These are phyloP conservation scores for Alcedo quadribrachys DNA, from an alignment of 2,797 vertebrate genomes.

Conservation along the genomic window DNA sequence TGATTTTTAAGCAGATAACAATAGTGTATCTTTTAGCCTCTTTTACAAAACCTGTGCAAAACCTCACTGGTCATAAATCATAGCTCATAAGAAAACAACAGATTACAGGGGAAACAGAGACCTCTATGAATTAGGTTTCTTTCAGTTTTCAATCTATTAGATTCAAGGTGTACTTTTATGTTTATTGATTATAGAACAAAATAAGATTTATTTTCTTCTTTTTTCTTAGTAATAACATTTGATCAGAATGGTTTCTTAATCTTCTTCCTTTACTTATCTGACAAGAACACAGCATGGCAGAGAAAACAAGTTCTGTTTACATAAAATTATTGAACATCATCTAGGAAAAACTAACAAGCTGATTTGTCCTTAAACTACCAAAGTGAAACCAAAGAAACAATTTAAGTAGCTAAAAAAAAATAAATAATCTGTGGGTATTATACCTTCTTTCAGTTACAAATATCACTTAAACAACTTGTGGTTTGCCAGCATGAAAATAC, in stretches of 20 bases:
- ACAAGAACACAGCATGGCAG: neutral
- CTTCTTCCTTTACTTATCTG: neutral
- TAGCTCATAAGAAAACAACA: neutral
- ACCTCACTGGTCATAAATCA: neutral
- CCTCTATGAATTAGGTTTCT: neutral
- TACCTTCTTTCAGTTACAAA: neutral
- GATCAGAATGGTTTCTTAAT: constrained; percentile 11
- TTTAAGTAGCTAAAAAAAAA: neutral
- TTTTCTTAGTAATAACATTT: neutral
- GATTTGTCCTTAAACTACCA: neutral
- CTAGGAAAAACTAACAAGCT: neutral
- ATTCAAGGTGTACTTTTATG: neutral
- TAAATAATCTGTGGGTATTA: neutral
- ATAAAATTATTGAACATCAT: neutral
- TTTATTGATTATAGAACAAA: constrained; percentile 24
- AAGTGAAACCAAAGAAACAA: neutral
- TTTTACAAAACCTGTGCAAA: neutral
- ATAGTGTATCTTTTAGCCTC: neutral
- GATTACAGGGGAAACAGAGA: neutral
- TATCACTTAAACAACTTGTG: neutral
- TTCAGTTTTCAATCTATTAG: neutral
- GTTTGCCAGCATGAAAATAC: neutral
- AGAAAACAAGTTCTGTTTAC: neutral
- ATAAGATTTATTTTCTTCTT: neutral
- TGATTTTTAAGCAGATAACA: neutral